These are phyloP conservation scores for Apeira syringaria DNA, from an alignment of 2,888 invertebrate genomes.

Conservation along the genomic window DNA sequence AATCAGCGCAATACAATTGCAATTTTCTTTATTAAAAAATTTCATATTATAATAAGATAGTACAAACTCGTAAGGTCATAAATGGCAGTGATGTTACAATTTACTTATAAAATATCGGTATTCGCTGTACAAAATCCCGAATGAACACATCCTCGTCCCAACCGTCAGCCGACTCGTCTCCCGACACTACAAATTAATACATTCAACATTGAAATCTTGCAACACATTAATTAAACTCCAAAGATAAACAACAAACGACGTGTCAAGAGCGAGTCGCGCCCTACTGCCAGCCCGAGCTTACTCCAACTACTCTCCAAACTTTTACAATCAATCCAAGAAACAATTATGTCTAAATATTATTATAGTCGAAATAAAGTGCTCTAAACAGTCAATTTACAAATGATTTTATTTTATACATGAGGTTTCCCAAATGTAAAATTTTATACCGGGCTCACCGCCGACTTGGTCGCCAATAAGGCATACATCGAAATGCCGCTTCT, in stretches of 20 bases:
- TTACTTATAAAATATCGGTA: slow-evolving; percentile 68
- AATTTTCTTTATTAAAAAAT: slow-evolving; percentile 76
- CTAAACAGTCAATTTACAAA: slow-evolving; percentile 29
- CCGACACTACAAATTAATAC: slow-evolving; percentile 58
- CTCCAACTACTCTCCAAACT: slow-evolving; percentile 52
- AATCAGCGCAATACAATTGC: slow-evolving; percentile 40
- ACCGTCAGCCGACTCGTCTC: slow-evolving; percentile 33
- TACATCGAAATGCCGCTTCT: not conserved
- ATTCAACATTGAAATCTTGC: slow-evolving; percentile 69
- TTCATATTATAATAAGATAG: slow-evolving; percentile 75
- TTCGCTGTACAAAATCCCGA: slow-evolving; percentile 63
- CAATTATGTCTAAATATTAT: slow-evolving; percentile 46
- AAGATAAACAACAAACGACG: slow-evolving; percentile 62
- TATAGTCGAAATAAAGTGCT: slow-evolving; percentile 49
- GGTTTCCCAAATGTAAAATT: slow-evolving; percentile 43
- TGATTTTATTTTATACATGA: slow-evolving; percentile 34
- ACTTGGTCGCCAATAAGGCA: slow-evolving; percentile 25
- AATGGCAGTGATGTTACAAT: slow-evolving; percentile 80
- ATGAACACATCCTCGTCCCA: slow-evolving; percentile 45
- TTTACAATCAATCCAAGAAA: slow-evolving; percentile 62
- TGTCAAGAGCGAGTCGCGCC: slow-evolving; percentile 47
- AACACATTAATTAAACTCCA: slow-evolving; percentile 67
- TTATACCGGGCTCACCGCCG: slow-evolving; percentile 1
- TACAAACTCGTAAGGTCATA: slow-evolving; percentile 82
- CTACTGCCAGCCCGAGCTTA: slow-evolving; percentile 62